Percentiles rank a stretch among this genome's conserved stretches.
Conservation (phyloP, 2,113 vertebrate genomes). For the zebrafish (Danio rerio) region DNA sequence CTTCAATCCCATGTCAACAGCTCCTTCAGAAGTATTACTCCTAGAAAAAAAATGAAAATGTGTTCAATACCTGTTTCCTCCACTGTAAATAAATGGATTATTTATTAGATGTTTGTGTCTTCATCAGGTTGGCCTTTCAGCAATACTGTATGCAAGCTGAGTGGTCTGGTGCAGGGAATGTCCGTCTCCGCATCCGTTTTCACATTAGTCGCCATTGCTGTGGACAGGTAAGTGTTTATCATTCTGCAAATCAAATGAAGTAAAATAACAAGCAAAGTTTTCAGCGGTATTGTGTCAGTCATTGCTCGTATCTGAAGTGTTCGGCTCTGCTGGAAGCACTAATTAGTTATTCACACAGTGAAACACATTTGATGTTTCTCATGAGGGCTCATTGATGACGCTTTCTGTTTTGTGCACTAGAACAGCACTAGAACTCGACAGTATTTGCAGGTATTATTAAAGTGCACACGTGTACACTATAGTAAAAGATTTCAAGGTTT, state of each 20-base stretch:
- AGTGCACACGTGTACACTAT: no score
- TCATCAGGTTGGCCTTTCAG: slow-evolving; percentile 83
- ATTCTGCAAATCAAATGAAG: not conserved
- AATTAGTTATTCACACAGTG: not conserved
- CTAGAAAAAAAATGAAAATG: no score
- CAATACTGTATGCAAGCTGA: slow-evolving; percentile 82
- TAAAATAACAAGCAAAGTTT: not conserved
- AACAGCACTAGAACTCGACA: no score
- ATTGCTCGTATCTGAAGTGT: not conserved
- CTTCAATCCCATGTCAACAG: no score
- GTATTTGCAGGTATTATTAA: no score
- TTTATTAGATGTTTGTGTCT: slow-evolving; percentile 18
- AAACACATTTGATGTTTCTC: no score
- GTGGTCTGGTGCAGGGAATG: slow-evolving; percentile 83
- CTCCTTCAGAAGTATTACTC: no score
- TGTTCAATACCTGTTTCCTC: no score
- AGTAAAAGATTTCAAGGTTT: no score
- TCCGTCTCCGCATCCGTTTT: slow-evolving; percentile 82
- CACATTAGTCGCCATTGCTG: slow-evolving; percentile 83
- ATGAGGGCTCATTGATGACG: no score
- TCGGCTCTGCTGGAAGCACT: not conserved
- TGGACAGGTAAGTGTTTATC: slow-evolving; percentile 77
- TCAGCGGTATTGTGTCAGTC: not conserved
- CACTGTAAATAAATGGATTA: no score
- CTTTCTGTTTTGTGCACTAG: no score